Evolutionary conservation across 2,113 vertebrate species (phyloP), one percentile per base, ranked within the genome.

Genomic region (Zeus faber): DNA sequence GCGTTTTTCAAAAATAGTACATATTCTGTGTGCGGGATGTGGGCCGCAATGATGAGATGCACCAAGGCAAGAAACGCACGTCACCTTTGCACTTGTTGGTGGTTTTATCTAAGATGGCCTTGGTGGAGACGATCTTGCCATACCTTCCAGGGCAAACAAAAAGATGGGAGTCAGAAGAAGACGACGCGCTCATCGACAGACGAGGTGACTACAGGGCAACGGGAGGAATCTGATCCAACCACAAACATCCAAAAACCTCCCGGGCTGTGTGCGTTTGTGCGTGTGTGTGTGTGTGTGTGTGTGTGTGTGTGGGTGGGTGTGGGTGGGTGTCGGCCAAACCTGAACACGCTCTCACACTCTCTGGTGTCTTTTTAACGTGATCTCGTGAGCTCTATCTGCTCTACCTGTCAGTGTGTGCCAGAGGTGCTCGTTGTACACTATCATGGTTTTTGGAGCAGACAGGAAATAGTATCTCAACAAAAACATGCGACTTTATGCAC

Each of bases 31-130:
- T 20, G 17, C n/a, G n/a, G n/a, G n/a, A n/a, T n/a, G n/a, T n/a
- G n/a, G n/a, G n/a, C n/a, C n/a, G n/a, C n/a, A n/a, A n/a, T n/a
- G n/a, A n/a, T n/a, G n/a, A n/a, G n/a, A n/a, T n/a, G n/a, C n/a
- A n/a, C n/a, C n/a, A 21, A 3, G 37, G 9, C n/a, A 21, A 58
- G 39, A n/a, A 18, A 26, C 27, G 10, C 5, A 7, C 35, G 87
- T 89, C 67, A 96, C 94, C 94, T 95, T 96, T 97, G 85, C 95
- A 97, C 74, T 95, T 95, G 81, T 95, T 95, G 74, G 94, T 96
- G 17, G 92, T 93, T 88, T 96, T 97, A 77, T 97, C 94, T 85
- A 96, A 74, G 58, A 96, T 97, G 78, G 94, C 94, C 70, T 96
- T 97, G 8, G 94, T 97, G 31, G 94, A 97, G 53, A 97, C 94